Percentiles rank a stretch among this genome's conserved stretches.
phyloP scores from a whole-genome alignment of 2,113 vertebrate species.

The Rhinogobius similis region DNA sequence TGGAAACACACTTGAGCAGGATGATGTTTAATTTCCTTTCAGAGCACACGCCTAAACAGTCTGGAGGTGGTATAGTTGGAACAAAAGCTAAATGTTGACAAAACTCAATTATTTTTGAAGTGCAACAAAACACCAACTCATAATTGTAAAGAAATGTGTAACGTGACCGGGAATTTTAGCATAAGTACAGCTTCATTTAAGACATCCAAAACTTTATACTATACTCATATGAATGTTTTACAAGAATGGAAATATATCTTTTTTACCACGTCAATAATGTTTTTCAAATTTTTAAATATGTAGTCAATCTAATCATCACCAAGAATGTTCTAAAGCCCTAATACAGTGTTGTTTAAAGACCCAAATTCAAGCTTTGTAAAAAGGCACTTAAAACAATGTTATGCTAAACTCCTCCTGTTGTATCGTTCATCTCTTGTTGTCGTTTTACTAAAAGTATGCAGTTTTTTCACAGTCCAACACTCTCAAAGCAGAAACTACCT shows the following conservation, averaged over 20 bases:
- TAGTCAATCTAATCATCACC: no score
- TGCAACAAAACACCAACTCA: not conserved
- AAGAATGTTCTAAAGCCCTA: no score
- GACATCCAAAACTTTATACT: no score
- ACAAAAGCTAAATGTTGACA: not conserved
- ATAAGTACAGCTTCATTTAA: no score
- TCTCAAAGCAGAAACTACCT: not conserved
- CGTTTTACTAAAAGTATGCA: not conserved
- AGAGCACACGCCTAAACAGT: no score
- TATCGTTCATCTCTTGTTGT: no score
- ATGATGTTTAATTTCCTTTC: conserved; percentile 75
- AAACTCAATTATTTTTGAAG: not conserved
- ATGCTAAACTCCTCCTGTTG: not conserved
- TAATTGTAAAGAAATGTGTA: not conserved
- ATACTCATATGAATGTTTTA: no score
- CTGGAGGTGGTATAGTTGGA: no score
- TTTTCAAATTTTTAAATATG: no score
- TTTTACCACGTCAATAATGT: not conserved
- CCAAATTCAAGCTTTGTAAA: not conserved
- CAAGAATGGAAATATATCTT: not conserved
- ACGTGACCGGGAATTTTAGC: no score
- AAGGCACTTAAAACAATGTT: not conserved
- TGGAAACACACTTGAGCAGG: conserved; percentile 78
- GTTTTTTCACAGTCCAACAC: not conserved
- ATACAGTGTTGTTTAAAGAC: not conserved